Evolutionary conservation across 2,888 invertebrate species (phyloP).

Genomic region (Eupithecia tripunctaria): DNA sequence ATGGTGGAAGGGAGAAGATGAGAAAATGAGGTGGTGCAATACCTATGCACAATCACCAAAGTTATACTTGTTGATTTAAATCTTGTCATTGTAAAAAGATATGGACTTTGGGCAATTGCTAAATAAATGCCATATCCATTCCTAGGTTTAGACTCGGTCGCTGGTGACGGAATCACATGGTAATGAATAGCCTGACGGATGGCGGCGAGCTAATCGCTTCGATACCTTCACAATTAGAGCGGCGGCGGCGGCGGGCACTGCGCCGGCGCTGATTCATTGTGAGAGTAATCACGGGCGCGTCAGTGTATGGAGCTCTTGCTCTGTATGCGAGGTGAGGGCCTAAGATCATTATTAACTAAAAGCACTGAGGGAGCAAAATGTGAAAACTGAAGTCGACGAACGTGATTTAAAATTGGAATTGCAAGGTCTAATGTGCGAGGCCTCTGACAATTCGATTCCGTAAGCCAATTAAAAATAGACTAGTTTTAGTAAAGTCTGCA

Average conservation of each 20-base stretch:
- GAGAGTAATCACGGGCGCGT: not conserved
- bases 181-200: conserved; percentile 40
- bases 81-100: too few species aligned
- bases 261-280: not conserved
- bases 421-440: not conserved
- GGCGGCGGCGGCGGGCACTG: not conserved
- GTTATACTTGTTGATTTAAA: too few species aligned
- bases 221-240: conserved; percentile 29
- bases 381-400: too few species aligned
- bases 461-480: too few species aligned
- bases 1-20: too few species aligned
- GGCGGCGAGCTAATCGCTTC: conserved; percentile 21
- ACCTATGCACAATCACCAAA: too few species aligned
- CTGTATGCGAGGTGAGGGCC: not conserved
- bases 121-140: not conserved
- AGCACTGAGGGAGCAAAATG: not conserved
- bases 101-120: not conserved
- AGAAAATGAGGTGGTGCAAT: too few species aligned
- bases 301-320: not conserved
- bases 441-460: not conserved
- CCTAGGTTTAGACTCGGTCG: not conserved
- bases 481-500: too few species aligned
- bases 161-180: conserved; percentile 32
- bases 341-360: not conserved
- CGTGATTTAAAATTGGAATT: not conserved